These are phyloP conservation scores for Eufriesea mexicana DNA, from an alignment of 1,140 invertebrate species.

Conservation along the genomic window DNA sequence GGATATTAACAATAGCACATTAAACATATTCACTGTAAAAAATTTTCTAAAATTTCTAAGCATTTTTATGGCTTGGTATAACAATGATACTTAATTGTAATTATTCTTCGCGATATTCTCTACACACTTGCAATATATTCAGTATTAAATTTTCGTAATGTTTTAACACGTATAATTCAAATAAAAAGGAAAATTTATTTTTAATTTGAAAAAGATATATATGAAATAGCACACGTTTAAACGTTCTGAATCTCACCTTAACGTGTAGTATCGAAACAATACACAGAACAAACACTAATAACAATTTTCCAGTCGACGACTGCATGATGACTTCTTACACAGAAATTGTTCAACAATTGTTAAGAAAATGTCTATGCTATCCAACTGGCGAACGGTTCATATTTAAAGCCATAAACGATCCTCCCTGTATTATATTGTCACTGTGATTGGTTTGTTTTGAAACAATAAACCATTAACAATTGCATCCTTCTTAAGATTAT, in stretches of 20 bases:
- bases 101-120: no score
- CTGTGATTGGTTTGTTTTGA: background rate
- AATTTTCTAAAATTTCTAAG: no score
- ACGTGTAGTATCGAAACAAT: no score
- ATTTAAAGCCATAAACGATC: slow-evolving; percentile 1
- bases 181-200: no score
- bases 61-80: no score
- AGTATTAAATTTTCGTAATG: no score
- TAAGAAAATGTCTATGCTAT: background rate
- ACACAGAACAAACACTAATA: background rate
- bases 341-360: background rate
- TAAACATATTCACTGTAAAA: no score
- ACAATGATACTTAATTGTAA: no score
- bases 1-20: no score
- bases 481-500: background rate
- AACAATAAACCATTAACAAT: slow-evolving; percentile 9
- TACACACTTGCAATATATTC: no score
- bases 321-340: background rate
- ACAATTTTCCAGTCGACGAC: background rate
- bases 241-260: background rate
- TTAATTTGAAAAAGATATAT: no score
- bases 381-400: background rate
- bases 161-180: no score
- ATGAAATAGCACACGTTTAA: background rate
- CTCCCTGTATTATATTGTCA: background rate